Evolutionary conservation across 2,797 vertebrate genomes (phyloP).

Genomic region (Argya squamiceps): DNA sequence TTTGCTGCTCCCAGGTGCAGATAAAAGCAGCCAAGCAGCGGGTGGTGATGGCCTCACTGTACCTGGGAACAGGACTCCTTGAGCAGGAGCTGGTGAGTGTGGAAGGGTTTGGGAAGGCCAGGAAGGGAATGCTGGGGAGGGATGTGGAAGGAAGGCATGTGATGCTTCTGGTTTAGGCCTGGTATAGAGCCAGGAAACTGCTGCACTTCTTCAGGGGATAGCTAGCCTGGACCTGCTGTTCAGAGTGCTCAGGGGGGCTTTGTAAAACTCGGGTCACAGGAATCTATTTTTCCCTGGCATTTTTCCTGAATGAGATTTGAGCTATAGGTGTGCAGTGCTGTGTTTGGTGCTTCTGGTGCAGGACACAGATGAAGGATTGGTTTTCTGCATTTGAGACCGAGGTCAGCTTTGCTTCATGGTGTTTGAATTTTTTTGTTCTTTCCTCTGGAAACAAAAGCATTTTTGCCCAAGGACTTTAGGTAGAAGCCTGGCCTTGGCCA

Average conservation of each 20-base stretch:
- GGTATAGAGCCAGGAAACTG: not conserved
- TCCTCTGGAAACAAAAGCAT: not conserved
- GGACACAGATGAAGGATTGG: not conserved
- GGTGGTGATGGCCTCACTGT: constrained; percentile 94
- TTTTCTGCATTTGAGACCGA: not conserved
- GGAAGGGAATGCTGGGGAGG: not conserved
- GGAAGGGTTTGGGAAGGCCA: not conserved
- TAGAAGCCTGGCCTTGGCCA: not conserved
- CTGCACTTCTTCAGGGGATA: not conserved
- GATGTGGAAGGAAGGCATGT: rapidly evolving
- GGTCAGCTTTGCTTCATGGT: not conserved
- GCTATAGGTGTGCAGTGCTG: not conserved
- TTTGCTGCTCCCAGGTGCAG: constrained; percentile 77
- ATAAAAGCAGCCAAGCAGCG: constrained; percentile 87
- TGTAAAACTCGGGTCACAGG: not conserved
- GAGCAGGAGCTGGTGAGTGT: constrained; percentile 92
- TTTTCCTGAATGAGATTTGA: rapidly evolving
- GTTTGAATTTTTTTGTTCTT: not conserved
- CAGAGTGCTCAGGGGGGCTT: not conserved
- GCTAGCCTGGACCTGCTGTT: not conserved
- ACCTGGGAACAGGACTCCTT: constrained; percentile 91
- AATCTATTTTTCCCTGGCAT: not conserved
- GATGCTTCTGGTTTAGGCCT: not conserved
- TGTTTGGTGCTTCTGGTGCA: not conserved
- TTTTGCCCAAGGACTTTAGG: not conserved